A percentile compares a stretch with the other conserved stretches of the same genome.
phyloP scores from a whole-genome alignment of 2,888 invertebrate species.

The Melanophora roralis region DNA sequence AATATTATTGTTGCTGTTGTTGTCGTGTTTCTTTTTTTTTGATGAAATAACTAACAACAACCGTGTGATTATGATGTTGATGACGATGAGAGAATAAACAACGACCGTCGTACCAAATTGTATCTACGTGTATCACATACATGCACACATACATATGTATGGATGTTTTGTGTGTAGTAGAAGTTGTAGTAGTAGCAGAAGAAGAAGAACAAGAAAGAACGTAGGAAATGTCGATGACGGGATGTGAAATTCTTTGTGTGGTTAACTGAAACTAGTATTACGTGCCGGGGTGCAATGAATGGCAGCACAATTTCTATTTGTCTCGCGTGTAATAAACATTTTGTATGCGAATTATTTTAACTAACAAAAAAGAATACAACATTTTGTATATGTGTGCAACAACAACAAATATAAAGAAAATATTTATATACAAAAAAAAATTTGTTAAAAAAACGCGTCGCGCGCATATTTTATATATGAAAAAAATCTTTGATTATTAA shows the following conservation, averaged over 20 bases:
- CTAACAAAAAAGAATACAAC: constrained; percentile 61
- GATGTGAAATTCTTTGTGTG: constrained; percentile 76
- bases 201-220: constrained; percentile 38
- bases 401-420: constrained; percentile 43
- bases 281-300: constrained; percentile 76
- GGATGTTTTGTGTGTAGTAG: constrained; percentile 60
- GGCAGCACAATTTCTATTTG: constrained; percentile 69
- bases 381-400: constrained; percentile 42
- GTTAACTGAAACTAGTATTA: constrained; percentile 74
- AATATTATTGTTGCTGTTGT: constrained; percentile 41
- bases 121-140: constrained; percentile 12
- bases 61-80: constrained; percentile 63
- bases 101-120: constrained; percentile 56
- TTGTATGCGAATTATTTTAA: constrained; percentile 54
- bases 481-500: too few relatives aligned
- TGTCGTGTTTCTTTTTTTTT: constrained; percentile 44
- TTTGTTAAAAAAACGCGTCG: constrained; percentile 35
- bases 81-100: constrained; percentile 62
- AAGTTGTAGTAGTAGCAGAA: constrained; percentile 16
- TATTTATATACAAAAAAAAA: constrained; percentile 23
- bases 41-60: constrained; percentile 63
- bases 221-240: constrained; percentile 67
- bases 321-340: constrained; percentile 66
- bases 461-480: constrained; percentile 47
- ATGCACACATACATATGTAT: too few relatives aligned